Evolutionary conservation across 2,888 invertebrate species (phyloP), one percentile per base, ranked within the genome.

Genomic region (Mamestra brassicae): DNA sequence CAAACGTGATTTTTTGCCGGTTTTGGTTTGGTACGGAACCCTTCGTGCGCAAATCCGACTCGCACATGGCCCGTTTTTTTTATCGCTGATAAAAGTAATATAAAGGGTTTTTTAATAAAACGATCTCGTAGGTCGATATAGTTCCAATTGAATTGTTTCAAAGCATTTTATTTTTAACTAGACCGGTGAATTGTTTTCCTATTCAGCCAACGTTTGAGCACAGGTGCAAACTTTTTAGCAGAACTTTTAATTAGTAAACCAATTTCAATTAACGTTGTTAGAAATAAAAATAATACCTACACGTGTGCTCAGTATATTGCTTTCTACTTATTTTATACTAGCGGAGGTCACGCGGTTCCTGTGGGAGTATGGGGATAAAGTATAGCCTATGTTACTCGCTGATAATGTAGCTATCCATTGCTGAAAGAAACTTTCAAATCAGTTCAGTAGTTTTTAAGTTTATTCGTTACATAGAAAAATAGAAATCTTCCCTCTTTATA

Each of bases 181-280:
- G 45, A 45, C 7, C 5, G 6, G 70, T 15, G 6, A 34, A 45
- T 38, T 60, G 0, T 4, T 38, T 36, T 58, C 54, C n/a, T 38
- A 34, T 58, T 58, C n/a, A 34, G n/a, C 17, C 11, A 38, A 52
- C 57, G 42, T 63, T 79, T 52, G 15, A 13, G 8, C 34, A 13
- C 15, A 63, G 17, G 15, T 52, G 13, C 26, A 4, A 36, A 26
- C 13, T 45, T 54, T 77, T 13, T n/a, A 10, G 54, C 38, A 13
- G 5, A 55, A 55, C 13, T 71, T 71, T 70, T 50, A 78, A 26
- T 42, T 62, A 36, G 17, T 7, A 42, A 55, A 45, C 13, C 10
- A 50, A 50, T 62, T 38, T 61, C 15, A 50, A 76, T 45, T 13
- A 42, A 15, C 10, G 50, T 3, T 62, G 38, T 26, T 72, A 0